Percentiles rank a stretch among this genome's conserved stretches.
Evolutionary conservation across 2,113 vertebrate genomes (phyloP).

Genomic region (Otus sunia): DNA sequence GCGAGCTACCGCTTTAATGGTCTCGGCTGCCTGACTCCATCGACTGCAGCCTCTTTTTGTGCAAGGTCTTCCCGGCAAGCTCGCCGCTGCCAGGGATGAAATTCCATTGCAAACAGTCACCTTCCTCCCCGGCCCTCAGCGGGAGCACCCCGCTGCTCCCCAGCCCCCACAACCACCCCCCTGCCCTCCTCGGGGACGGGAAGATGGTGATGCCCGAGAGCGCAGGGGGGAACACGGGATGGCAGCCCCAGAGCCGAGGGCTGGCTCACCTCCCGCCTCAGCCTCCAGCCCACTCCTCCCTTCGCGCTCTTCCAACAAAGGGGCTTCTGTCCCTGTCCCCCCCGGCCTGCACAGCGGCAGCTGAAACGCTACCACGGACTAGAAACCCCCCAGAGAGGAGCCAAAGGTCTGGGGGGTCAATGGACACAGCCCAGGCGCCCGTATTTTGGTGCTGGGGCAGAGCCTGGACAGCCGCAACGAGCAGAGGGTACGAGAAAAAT

Average conservation of each 20-base stretch:
- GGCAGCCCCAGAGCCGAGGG: neutral
- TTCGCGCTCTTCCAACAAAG: neutral
- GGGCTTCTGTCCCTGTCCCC: neutral
- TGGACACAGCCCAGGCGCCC: neutral
- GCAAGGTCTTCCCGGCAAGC: neutral
- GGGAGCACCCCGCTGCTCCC: neutral
- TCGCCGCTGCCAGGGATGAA: neutral
- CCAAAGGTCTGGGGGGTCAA: neutral
- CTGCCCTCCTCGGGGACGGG: neutral
- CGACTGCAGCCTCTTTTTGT: neutral
- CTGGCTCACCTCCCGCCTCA: neutral
- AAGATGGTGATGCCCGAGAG: accelerated
- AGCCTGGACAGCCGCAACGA: neutral
- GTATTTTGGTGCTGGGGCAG: neutral
- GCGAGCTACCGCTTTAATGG: neutral
- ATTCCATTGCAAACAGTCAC: neutral
- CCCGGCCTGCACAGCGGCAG: accelerated
- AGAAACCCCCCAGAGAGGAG: neutral
- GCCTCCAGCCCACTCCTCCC: neutral
- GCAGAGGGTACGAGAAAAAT: neutral
- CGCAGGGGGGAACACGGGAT: accelerated
- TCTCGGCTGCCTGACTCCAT: neutral
- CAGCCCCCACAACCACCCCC: accelerated
- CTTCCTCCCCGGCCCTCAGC: neutral
- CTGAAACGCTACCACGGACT: neutral